Conservation (phyloP, 2,888 invertebrate genomes). For the Cotesia congregata region DNA sequence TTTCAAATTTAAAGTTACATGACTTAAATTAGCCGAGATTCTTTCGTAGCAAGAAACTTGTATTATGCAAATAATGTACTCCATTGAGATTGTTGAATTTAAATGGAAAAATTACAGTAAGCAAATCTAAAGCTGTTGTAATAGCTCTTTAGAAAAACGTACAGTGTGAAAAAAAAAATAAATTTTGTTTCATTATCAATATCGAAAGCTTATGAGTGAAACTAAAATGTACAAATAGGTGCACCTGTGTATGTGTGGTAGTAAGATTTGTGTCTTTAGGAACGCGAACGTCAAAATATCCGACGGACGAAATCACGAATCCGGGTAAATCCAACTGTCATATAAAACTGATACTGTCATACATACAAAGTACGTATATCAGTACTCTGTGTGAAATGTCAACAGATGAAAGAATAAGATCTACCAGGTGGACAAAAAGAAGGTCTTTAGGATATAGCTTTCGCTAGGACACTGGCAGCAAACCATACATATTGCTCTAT, state of each 20-base stretch:
- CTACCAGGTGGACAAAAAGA: slow-evolving; percentile 27
- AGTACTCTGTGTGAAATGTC: slow-evolving; percentile 5
- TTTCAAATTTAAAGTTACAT: neutral
- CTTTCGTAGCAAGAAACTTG: neutral
- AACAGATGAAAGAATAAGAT: slow-evolving; percentile 13
- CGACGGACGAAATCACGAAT: slow-evolving; percentile 43
- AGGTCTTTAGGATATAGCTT: slow-evolving; percentile 11
- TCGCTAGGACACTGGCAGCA: slow-evolving; percentile 14
- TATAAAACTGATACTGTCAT: slow-evolving; percentile 18
- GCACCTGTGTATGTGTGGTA: neutral
- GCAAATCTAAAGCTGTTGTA: neutral
- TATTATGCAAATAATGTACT: neutral
- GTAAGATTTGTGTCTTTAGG: slow-evolving; percentile 4
- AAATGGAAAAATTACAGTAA: neutral
- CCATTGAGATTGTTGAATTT: neutral
- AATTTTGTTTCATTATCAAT: neutral
- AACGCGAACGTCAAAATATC: slow-evolving; percentile 20
- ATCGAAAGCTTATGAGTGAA: neutral
- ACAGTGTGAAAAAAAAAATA: neutral
- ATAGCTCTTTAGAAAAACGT: neutral
- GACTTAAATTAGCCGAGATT: neutral
- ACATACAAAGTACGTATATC: slow-evolving; percentile 37
- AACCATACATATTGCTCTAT: slow-evolving; percentile 50
- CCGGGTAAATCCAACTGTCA: slow-evolving; percentile 23
- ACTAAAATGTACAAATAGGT: neutral